Base-by-base conservation (phyloP, 2,113 vertebrate genomes). In the Neopipo cinnamomea region DNA sequence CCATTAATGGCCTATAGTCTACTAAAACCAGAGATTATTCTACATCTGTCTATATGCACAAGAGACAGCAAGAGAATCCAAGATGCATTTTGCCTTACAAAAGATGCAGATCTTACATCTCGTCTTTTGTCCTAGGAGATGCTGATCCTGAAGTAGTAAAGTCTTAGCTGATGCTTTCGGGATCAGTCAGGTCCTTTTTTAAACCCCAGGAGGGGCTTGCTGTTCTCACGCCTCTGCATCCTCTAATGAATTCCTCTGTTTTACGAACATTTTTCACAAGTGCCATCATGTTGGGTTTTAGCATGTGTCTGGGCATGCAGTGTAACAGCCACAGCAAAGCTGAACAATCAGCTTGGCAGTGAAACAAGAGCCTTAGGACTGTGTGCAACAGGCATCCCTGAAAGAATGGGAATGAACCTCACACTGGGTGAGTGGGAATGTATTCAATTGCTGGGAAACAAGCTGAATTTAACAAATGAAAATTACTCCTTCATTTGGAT, bases 401-500 rank as follows among this genome's bases (percentile, higher is more conserved):
- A 90, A 95, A 95, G 73, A 95, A 93, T 67, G 28, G 41, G 91
- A 56, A 31, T 14, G 20, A 93, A 61, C 59, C 74, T 95, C 88
- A 82, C 23, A 44, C 76, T 82, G 74, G 65, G 91, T 85, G 66
- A 78, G 66, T 73, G 49, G 82, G 65, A 93, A 88, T 76, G 42
- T 27, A 44, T 97, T 97, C 84, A 92, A 62, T 42, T 94, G 81
- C 75, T 94, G 92, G 78, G 89, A 95, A 97, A 96, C 68, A 56
- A 95, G 81, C 62, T 84, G 73, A 97, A 88, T 94, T 89, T 95
- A 96, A 91, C 73, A 42, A 96, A 95, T 61, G 24, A 93, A 91
- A 96, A 95, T 73, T 66, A 5, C 47, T 84, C 42, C 67, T 84
- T 79, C 58, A 8, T 49, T 76, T 91, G 42, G 58, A 21, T n/a